Conservation (phyloP, 2,797 vertebrate species). For the Aplochiton taeniatus region DNA sequence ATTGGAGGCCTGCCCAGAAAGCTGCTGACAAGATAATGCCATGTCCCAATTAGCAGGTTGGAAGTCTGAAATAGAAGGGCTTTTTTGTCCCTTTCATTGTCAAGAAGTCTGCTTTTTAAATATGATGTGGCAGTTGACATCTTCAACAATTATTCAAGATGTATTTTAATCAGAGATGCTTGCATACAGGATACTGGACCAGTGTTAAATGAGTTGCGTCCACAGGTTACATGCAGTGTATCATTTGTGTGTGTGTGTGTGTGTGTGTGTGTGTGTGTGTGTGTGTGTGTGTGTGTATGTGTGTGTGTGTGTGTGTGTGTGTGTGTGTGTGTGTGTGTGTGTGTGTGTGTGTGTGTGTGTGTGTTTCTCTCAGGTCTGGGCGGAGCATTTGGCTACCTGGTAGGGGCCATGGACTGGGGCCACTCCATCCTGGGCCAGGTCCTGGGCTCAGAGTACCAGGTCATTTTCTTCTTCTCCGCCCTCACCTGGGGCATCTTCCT, state of each 20-base stretch:
- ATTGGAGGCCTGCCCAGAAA: no score
- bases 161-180: no score
- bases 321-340: not conserved
- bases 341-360: not conserved
- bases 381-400: constrained; percentile 90
- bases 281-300: not conserved
- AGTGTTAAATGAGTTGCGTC: not conserved
- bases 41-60: no score
- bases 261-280: not conserved
- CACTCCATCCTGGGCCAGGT: constrained; percentile 80
- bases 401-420: constrained; percentile 93
- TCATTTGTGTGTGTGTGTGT: not conserved
- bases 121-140: no score
- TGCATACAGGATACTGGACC: no score
- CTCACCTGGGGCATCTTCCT: constrained; percentile 84
- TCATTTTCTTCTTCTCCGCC: constrained; percentile 91
- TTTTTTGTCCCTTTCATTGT: no score
- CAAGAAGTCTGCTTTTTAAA: no score
- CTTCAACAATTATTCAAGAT: no score
- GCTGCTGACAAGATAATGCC: no score
- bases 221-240: no score
- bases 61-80: no score
- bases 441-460: constrained; percentile 91
- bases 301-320: constrained; percentile 7
- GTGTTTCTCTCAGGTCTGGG: constrained; percentile 82